Evolutionary conservation across 2,888 invertebrate genomes (phyloP).

Genomic region (Epiblema foenella): DNA sequence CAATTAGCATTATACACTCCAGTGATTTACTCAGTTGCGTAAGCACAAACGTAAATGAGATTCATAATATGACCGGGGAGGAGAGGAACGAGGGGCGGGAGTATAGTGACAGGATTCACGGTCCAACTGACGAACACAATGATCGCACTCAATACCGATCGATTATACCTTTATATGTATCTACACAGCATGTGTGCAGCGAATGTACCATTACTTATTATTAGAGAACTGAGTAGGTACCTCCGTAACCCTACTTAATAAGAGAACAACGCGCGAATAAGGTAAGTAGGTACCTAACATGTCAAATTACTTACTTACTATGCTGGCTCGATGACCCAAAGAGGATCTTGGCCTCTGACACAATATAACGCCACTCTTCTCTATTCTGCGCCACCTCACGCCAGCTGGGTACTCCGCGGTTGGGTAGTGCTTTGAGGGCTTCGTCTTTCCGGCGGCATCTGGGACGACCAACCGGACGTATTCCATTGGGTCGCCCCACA

Average conservation of each 20-base stretch:
- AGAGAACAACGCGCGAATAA: not conserved
- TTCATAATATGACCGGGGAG: constrained; percentile 69
- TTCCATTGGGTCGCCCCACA: too few relatives aligned
- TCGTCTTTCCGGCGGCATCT: too few relatives aligned
- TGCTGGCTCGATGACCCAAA: too few relatives aligned
- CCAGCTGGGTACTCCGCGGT: too few relatives aligned
- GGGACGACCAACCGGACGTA: too few relatives aligned
- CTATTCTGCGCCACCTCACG: too few relatives aligned
- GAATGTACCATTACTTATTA: constrained; percentile 44
- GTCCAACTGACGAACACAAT: constrained; percentile 81
- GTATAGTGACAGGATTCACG: constrained; percentile 82
- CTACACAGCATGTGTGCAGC: constrained; percentile 52
- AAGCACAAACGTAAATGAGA: constrained; percentile 80
- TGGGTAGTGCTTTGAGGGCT: too few relatives aligned
- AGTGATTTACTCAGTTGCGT: constrained; percentile 79
- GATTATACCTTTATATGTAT: constrained; percentile 78
- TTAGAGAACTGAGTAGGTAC: constrained; percentile 28
- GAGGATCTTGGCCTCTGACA: too few relatives aligned
- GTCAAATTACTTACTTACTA: too few relatives aligned
- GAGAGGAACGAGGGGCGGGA: constrained; percentile 53
- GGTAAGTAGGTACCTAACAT: not conserved
- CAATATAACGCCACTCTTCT: too few relatives aligned
- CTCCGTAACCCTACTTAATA: not conserved
- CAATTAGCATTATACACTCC: constrained; percentile 75
- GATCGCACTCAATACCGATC: constrained; percentile 82